Evolutionary conservation across 2,113 vertebrate species (phyloP).

Genomic region (Prinia subflava): DNA sequence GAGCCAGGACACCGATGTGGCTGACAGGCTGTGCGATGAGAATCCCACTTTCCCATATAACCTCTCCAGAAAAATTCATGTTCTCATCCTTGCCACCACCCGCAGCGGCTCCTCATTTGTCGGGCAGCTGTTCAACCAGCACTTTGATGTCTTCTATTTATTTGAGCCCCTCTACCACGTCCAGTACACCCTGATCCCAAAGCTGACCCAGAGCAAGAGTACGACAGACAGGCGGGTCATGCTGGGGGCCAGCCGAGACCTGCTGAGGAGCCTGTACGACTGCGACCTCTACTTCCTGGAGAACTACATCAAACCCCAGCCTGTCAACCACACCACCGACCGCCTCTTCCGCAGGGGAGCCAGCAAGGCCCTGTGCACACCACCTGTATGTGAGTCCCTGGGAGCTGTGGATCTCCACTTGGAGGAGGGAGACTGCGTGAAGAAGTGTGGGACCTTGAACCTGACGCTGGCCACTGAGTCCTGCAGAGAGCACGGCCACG

Average conservation of each 20-base stretch:
- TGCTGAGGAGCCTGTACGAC: slow-evolving; percentile 89
- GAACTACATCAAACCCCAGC: slow-evolving; percentile 93
- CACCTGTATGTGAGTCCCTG: slow-evolving; percentile 84
- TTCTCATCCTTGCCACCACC: slow-evolving; percentile 93
- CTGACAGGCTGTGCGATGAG: slow-evolving; percentile 87
- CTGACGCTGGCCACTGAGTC: slow-evolving; percentile 87
- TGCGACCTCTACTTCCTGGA: slow-evolving; percentile 94
- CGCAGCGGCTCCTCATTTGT: slow-evolving; percentile 95
- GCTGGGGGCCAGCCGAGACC: slow-evolving; percentile 91
- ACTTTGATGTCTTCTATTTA: slow-evolving; percentile 95
- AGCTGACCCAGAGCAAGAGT: slow-evolving; percentile 85
- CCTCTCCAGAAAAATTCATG: slow-evolving; percentile 86
- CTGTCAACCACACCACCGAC: slow-evolving; percentile 90
- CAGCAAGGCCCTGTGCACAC: slow-evolving; percentile 90
- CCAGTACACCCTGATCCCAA: slow-evolving; percentile 88
- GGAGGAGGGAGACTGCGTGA: slow-evolving; percentile 93
- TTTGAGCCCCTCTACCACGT: slow-evolving; percentile 98
- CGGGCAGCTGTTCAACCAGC: slow-evolving; percentile 96
- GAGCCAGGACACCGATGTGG: slow-evolving; percentile 81
- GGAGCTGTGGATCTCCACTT: slow-evolving; percentile 75
- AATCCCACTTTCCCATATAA: slow-evolving; percentile 83
- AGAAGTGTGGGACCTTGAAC: slow-evolving; percentile 87
- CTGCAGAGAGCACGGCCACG: slow-evolving; percentile 84
- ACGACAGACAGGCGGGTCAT: slow-evolving; percentile 84
- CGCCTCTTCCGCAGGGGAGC: slow-evolving; percentile 91